phyloP scores from a whole-genome alignment of 2,113 vertebrate species.

The Aythya baeri region DNA sequence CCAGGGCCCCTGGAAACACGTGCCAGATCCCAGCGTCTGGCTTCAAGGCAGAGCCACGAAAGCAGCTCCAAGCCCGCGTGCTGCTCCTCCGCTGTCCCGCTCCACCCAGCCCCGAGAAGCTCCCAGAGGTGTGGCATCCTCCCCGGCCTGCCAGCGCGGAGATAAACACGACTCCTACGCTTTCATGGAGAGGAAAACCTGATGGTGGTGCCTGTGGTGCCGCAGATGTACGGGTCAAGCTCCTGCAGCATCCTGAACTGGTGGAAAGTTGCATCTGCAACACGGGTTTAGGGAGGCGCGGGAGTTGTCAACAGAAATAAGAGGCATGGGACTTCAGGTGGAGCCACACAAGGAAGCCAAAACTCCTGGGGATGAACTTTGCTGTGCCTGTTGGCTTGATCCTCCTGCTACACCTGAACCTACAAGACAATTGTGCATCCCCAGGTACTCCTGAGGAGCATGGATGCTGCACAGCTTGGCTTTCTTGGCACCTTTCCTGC shows the following conservation, averaged over 20 bases:
- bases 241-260: not conserved
- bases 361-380: not conserved
- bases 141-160: not conserved
- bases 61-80: not conserved
- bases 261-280: not conserved
- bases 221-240: not conserved
- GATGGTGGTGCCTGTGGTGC: not conserved
- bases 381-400: not conserved
- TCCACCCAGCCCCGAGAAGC: conserved; percentile 14
- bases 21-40: not conserved
- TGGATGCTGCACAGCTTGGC: not conserved
- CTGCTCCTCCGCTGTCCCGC: not conserved
- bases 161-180: conserved; percentile 6
- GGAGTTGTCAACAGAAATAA: not conserved
- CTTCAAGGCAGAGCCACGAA: not conserved
- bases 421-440: not conserved
- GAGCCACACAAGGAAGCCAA: not conserved
- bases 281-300: not conserved
- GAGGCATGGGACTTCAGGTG: not conserved
- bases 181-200: not conserved
- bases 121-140: conserved; percentile 38
- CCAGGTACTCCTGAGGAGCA: not conserved
- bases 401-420: not conserved
- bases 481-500: not conserved
- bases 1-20: not conserved